Conservation (phyloP, 2,888 invertebrate genomes). For the Prosapia bicincta region DNA sequence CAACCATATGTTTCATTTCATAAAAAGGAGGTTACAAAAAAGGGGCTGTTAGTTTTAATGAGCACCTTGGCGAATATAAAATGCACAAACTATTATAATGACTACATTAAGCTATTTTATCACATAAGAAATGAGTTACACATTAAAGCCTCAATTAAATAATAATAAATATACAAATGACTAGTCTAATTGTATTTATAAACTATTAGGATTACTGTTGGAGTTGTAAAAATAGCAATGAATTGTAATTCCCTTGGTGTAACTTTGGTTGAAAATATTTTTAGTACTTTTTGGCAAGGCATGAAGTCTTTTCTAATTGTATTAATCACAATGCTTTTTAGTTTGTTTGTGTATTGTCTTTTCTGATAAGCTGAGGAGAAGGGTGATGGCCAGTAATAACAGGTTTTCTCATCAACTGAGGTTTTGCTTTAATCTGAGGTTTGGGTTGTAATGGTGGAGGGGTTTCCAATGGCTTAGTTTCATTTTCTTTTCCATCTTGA, state of each 20-base stretch:
- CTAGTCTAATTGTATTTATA: background rate
- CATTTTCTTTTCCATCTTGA: slow-evolving; percentile 15
- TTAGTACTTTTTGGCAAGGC: background rate
- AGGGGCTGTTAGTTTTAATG: slow-evolving; percentile 6
- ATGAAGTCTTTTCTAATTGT: slow-evolving; percentile 2
- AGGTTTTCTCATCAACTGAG: slow-evolving; percentile 59
- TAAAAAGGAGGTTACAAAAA: slow-evolving; percentile 10
- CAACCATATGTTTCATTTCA: background rate
- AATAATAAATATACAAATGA: background rate
- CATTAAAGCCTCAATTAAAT: background rate
- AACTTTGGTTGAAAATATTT: background rate
- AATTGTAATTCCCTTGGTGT: background rate
- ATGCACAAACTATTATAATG: background rate
- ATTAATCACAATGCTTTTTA: background rate
- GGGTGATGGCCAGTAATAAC: slow-evolving; percentile 19
- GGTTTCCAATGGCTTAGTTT: slow-evolving; percentile 28
- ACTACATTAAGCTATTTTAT: background rate
- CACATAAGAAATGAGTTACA: background rate
- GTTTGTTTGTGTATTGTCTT: slow-evolving; percentile 23
- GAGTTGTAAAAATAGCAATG: background rate
- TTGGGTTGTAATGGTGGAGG: slow-evolving; percentile 46
- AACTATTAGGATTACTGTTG: background rate
- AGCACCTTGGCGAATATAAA: slow-evolving; percentile 15
- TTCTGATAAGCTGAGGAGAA: slow-evolving; percentile 25
- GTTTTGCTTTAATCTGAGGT: slow-evolving; percentile 76